Base-by-base conservation (phyloP, 1,140 invertebrate species). In the Philopotamus ludificatus region DNA sequence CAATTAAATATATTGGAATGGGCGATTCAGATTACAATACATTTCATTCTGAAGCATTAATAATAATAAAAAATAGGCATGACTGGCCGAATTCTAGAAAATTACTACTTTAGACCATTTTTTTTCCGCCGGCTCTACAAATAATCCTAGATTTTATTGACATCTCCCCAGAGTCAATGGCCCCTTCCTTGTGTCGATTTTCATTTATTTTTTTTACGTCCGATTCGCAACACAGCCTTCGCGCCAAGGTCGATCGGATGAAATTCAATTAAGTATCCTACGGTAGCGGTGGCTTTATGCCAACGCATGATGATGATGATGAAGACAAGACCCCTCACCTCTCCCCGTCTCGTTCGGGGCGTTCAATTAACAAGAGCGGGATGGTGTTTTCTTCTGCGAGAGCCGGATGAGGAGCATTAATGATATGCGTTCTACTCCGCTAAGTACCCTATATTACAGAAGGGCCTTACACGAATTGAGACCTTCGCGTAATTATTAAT, bases 361-460 rank as follows among this genome's bases (percentile, higher is more conserved):
- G n/a, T n/a, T n/a, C n/a, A n/a, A n/a, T n/a, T n/a, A 34, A 54
- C 51, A 54, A 18, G n/a, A 25, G 9, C 45, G 45, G 18, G 23
- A 21, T 21, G 18, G 45, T 44, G n/a, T n/a, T n/a, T n/a, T n/a
- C n/a, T n/a, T n/a, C n/a, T n/a, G n/a, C n/a, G n/a, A 34, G 28
- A 18, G 16, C 51, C 51, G 51, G 45, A 49, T 49, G 45, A 21
- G 3, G 51, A 54, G 41, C 51, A 54, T 54, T 54, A 54, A 54
- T 54, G 51, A 54, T 54, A 54, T 54, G 51, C 51, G n/a, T n/a
- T n/a, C n/a, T n/a, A n/a, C n/a, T n/a, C n/a, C n/a, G 41, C 26
- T 34, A 20, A 54, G 41, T 34, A 54, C 28, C 51, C 51, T 54
- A 34, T 34, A 54, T 54, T 54, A 18, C 26, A 21, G n/a, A n/a